Evolutionary conservation across 1,140 invertebrate genomes (phyloP).

Genomic region (Hyles vespertilio): DNA sequence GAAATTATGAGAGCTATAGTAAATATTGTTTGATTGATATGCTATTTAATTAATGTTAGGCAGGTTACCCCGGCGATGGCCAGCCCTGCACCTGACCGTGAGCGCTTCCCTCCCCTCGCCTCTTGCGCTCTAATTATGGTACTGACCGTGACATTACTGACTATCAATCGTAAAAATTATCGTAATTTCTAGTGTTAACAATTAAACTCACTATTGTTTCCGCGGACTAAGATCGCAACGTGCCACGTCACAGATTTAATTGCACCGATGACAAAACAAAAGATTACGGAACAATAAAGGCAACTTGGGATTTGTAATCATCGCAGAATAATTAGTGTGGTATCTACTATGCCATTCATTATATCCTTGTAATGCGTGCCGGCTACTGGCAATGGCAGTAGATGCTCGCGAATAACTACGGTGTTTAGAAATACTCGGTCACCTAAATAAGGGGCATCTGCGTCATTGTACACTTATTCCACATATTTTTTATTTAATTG

Average conservation of each 20-base stretch:
- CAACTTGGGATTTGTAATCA: slow-evolving; percentile 16
- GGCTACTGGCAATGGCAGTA: no score
- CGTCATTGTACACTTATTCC: no score
- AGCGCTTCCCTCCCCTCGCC: no score
- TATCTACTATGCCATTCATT: no score
- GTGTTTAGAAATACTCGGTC: no score
- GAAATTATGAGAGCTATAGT: no score
- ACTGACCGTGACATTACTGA: no score
- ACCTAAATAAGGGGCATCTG: no score
- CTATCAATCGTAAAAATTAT: neutral
- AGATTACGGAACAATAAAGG: slow-evolving; percentile 18
- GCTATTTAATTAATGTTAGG: no score
- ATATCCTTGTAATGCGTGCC: no score
- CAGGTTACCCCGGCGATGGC: neutral
- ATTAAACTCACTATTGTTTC: slow-evolving; percentile 7
- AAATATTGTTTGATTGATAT: neutral
- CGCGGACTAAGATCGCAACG: slow-evolving; percentile 9
- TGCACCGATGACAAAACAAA: slow-evolving; percentile 15
- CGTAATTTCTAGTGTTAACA: neutral
- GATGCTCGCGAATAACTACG: no score
- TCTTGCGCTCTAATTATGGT: slow-evolving; percentile 1
- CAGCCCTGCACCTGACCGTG: neutral
- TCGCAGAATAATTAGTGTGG: neutral
- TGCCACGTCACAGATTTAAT: slow-evolving; percentile 8
- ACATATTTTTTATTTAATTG: no score